Base-by-base conservation (phyloP, 2,113 vertebrate species). In the Oxygymnocypris stewartii region DNA sequence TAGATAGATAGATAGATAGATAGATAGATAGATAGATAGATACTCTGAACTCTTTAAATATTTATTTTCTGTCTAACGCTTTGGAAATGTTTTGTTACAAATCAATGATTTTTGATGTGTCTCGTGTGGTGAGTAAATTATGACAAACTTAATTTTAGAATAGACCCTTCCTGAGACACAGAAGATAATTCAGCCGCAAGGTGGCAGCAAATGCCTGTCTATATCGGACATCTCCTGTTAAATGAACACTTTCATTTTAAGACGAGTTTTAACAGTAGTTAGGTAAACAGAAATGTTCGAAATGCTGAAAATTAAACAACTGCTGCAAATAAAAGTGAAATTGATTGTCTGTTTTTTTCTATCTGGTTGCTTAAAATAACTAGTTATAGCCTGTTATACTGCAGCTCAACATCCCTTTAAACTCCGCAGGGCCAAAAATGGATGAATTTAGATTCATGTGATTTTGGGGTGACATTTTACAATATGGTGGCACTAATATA, bases 181-280 rank as follows among this genome's bases (percentile, higher is more conserved):
- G 35, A 80, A 25, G 20, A 42, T 0, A 35, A 82, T 40, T 11
- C 0, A 44, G 31, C 77, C 88, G 77, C 82, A 76, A 84, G 88
- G 37, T 81, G 88, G 85, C 37, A 87, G 85, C 59, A 89, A 61
- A 84, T 84, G 74, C 67, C 61, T 85, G 25, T 35, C 28, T 35
- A 71, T 71, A n/a, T 16, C 44, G 4, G 18, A 23, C 10, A 6
- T 47, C 28, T 51, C 28, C n/a, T 5, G 42, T 25, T 42, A n/a
- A 20, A 44, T 31, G 76, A 51, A 23, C 18, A 20, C 35, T 37
- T 61, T 14, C 0, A 69, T 69, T 6, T 67, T 16, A 67, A 51
- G 13, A 31, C 6, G 14, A 31, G 13, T 67, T 31, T 67, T 0
- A n/a, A 63, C 28, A 67, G 13, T 31, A 67, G 25, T 14, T 31